Evolutionary conservation across 2,888 invertebrate genomes (phyloP).

Genomic region (Latrodectus elegans): DNA sequence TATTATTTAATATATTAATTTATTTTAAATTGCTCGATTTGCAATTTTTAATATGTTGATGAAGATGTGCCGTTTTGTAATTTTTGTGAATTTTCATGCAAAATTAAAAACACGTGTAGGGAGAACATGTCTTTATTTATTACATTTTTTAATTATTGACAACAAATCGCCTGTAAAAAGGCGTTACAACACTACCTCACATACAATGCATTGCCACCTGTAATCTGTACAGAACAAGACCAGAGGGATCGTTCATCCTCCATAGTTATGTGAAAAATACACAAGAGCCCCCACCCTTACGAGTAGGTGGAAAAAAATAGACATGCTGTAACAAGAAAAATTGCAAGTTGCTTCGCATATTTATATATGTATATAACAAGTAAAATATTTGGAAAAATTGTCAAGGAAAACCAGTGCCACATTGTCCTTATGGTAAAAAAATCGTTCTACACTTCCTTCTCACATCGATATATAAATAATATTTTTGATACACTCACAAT

Average conservation of each 20-base stretch:
- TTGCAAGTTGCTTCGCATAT: conserved; percentile 57
- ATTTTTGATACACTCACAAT: no score
- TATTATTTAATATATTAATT: no score
- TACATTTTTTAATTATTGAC: conserved; percentile 66
- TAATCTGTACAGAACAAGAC: conserved; percentile 68
- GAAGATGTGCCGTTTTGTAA: no score
- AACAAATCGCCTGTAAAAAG: conserved; percentile 62
- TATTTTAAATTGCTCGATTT: no score
- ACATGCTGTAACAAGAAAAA: conserved; percentile 56
- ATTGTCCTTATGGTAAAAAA: no score
- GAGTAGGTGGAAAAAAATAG: conserved; percentile 52
- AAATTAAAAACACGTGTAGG: no score
- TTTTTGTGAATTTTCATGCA: no score
- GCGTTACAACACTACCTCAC: conserved; percentile 67
- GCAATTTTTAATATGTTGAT: no score
- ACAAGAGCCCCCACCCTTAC: conserved; percentile 48
- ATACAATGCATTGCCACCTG: conserved; percentile 68
- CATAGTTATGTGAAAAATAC: conserved; percentile 51
- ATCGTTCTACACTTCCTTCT: no score
- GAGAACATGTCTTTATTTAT: conserved; percentile 68
- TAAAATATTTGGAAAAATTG: conserved; percentile 43
- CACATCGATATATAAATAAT: no score
- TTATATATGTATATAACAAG: conserved; percentile 41
- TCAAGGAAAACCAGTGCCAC: conserved; percentile 6
- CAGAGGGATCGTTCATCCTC: conserved; percentile 19